phyloP scores from a whole-genome alignment of 2,888 invertebrate species.

The Parnassius glacialis region DNA sequence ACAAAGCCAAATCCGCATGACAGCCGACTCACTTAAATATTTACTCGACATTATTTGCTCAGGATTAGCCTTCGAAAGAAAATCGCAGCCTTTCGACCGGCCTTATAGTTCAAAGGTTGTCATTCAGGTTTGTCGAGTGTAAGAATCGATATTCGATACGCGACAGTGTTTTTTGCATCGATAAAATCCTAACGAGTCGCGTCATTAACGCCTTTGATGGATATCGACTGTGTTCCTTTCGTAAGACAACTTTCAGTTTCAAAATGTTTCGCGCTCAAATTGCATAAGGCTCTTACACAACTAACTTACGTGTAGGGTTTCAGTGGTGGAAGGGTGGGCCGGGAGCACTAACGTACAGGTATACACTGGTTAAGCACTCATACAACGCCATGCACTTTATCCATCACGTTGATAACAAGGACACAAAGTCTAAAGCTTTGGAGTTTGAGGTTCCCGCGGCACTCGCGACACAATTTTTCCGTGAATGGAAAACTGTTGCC shows the following conservation, averaged over 20 bases:
- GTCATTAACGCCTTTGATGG: slow-evolving; percentile 50
- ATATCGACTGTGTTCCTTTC: slow-evolving; percentile 36
- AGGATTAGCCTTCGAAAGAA: slow-evolving; percentile 35
- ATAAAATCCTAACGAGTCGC: slow-evolving; percentile 43
- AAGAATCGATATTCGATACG: slow-evolving; percentile 48
- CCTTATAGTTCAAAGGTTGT: slow-evolving; percentile 70
- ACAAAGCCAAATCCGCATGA: slow-evolving; percentile 55
- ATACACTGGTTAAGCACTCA: slow-evolving; percentile 63
- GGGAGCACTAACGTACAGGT: slow-evolving; percentile 60
- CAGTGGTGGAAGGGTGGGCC: slow-evolving; percentile 55
- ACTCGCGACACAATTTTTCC: slow-evolving; percentile 78
- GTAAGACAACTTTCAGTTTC: slow-evolving; percentile 49
- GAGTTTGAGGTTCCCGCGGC: slow-evolving; percentile 34
- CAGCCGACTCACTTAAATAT: slow-evolving; percentile 53
- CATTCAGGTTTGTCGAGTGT: slow-evolving; percentile 57
- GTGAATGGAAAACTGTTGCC: slow-evolving; percentile 65
- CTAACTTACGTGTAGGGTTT: slow-evolving; percentile 43
- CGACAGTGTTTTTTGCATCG: slow-evolving; percentile 41
- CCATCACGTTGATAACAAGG: slow-evolving; percentile 50
- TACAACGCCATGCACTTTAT: slow-evolving; percentile 72
- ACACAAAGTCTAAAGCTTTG: slow-evolving; percentile 30
- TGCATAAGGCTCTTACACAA: slow-evolving; percentile 39
- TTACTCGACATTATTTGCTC: slow-evolving; percentile 39
- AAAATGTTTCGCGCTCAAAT: slow-evolving; percentile 42
- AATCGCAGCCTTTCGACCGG: slow-evolving; percentile 35